Conservation (phyloP, 1,140 invertebrate genomes). For the Trichogramma pretiosum region DNA sequence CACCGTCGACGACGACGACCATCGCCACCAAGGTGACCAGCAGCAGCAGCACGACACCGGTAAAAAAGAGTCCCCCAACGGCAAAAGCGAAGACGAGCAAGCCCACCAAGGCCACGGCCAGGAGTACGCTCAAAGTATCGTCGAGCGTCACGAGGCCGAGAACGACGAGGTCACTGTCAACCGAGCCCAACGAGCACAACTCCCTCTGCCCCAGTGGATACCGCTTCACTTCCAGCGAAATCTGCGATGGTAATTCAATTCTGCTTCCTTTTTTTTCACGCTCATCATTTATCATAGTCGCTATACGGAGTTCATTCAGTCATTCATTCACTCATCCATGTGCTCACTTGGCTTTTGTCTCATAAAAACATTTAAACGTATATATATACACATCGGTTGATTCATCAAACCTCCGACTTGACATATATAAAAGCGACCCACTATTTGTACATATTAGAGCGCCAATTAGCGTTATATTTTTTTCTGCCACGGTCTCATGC, state of each 20-base stretch:
- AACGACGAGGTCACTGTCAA: constrained; percentile 23
- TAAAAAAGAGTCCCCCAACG: background rate
- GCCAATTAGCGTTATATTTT: too few relatives aligned
- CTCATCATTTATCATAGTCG: too few relatives aligned
- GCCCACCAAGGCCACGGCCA: too few relatives aligned
- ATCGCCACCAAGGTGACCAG: background rate
- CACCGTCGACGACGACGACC: constrained; percentile 6
- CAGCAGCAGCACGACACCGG: background rate
- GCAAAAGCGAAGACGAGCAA: background rate
- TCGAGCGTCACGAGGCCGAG: constrained; percentile 1
- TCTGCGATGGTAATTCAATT: constrained; percentile 59
- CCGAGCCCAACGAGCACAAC: constrained; percentile 16
- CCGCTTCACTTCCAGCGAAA: constrained; percentile 49
- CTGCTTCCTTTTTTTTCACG: background rate
- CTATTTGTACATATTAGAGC: too few relatives aligned
- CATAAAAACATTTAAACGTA: too few relatives aligned
- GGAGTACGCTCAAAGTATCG: background rate
- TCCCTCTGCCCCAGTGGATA: constrained; percentile 54
- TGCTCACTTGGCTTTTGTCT: too few relatives aligned
- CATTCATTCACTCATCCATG: too few relatives aligned
- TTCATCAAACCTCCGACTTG: too few relatives aligned
- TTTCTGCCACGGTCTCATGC: too few relatives aligned
- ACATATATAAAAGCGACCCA: too few relatives aligned
- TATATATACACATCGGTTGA: too few relatives aligned
- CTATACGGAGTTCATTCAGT: too few relatives aligned